phyloP scores from a whole-genome alignment of 2,797 vertebrate species.

The Gobionotothen gibberifrons region DNA sequence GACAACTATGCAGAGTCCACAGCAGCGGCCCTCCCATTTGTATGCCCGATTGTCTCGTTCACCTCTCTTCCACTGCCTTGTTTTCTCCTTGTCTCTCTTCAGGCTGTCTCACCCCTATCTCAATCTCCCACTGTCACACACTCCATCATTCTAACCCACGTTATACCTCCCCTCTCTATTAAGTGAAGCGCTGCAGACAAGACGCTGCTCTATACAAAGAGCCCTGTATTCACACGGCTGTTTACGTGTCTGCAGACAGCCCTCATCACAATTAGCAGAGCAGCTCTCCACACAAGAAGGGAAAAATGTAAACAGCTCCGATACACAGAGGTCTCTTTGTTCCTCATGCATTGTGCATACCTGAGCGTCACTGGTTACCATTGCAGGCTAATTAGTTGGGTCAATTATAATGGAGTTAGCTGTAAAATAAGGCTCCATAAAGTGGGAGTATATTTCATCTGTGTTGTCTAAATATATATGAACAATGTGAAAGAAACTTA shows the following conservation, averaged over 20 bases:
- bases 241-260: constrained; percentile 60
- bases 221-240: constrained; percentile 50
- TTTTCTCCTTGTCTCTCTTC: constrained; percentile 60
- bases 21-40: constrained; percentile 36
- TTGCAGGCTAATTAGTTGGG: constrained; percentile 25
- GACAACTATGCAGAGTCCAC: constrained; percentile 66
- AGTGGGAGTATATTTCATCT: not conserved
- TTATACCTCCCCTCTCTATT: constrained; percentile 52
- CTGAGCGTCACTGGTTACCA: constrained; percentile 26
- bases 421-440: constrained; percentile 2
- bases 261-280: constrained; percentile 44
- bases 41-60: constrained; percentile 54
- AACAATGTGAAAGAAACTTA: not conserved
- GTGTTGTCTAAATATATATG: not conserved
- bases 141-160: constrained; percentile 58
- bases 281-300: constrained; percentile 17
- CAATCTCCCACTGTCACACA: constrained; percentile 66
- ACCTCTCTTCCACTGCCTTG: constrained; percentile 43
- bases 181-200: constrained; percentile 60
- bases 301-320: constrained; percentile 45
- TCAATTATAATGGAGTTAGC: not conserved
- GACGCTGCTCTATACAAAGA: constrained; percentile 59
- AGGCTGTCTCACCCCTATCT: constrained; percentile 64
- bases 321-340: constrained; percentile 58
- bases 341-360: constrained; percentile 41